Evolutionary conservation across 1,140 invertebrate genomes (phyloP), one percentile per base, ranked within the genome.

Genomic region (Dermatophagoides farinae): DNA sequence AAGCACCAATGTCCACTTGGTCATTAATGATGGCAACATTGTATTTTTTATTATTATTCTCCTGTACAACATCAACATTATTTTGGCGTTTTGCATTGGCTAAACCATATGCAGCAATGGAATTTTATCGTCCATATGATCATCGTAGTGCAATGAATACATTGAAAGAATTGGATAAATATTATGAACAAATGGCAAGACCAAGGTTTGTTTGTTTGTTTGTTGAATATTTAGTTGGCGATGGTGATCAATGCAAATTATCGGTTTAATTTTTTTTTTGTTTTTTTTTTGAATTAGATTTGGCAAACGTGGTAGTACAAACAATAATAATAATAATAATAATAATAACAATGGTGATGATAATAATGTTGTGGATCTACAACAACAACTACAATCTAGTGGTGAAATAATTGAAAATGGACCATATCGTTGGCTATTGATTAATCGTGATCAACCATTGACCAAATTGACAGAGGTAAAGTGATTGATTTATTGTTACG

Each of bases 381-480:
- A 31, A 31, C 31, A 47, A 23, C 22, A 18, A 23, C 46, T 47
- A 23, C 18, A 23, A 18, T 18, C 46, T 4, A 47, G 46, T 23
- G 22, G 18, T 18, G 22, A 47, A 23, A 18, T 23, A 23, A 23
- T 47, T 6, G 18, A 20, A 23, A 47, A 23, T 23, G 22, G 46
- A 20, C 46, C 46, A 31, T 31, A 31, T 44, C 38, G 41, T n/a
- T 55, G 53, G 53, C 12, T 55, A n/a, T 12, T 55, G 14, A 44
- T 55, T 18, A 55, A 55, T 55, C 53, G 53, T 23, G 38, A 39
- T 44, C 38, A 23, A 25, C 53, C 53, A 25, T 44, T 55, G 25
- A 55, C 38, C 5, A 55, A 55, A 44, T 20, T 44, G 38, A 44
- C 53, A 2, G 53, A 55, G 53, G 53, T 55, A 55, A 55, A 22